These are phyloP conservation scores for Caloenas nicobarica DNA, from an alignment of 2,113 vertebrate species.

Conservation along the genomic window DNA sequence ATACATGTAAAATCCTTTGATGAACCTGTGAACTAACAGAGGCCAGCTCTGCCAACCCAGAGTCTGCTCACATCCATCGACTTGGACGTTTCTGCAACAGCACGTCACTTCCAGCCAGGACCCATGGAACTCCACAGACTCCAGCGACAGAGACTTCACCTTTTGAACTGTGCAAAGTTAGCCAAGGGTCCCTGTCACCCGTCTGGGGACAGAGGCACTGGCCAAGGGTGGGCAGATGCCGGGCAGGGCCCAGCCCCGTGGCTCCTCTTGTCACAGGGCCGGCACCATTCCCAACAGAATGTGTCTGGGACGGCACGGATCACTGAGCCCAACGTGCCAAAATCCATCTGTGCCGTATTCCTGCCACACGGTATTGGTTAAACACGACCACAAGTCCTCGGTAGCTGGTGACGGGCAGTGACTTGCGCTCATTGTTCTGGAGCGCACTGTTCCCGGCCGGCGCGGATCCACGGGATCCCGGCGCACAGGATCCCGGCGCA, in stretches of 20 bases:
- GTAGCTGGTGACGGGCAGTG: accelerated
- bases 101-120: accelerated
- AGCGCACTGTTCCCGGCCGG: not conserved
- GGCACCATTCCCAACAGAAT: accelerated
- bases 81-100: not conserved
- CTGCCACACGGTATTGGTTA: accelerated
- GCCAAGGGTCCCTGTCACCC: not conserved
- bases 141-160: accelerated
- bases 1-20: accelerated
- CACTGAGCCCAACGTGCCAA: accelerated
- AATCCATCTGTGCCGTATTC: accelerated
- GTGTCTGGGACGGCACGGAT: accelerated
- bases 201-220: no score
- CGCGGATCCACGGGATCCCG: no score
- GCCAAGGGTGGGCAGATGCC: not conserved
- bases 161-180: not conserved
- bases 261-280: accelerated
- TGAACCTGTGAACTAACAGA: accelerated
- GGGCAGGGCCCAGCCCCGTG: accelerated
- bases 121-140: not conserved
- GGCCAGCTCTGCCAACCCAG: not conserved
- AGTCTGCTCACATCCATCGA: accelerated
- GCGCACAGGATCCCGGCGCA: accelerated
- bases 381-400: accelerated
- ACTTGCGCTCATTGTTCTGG: accelerated